Evolutionary conservation across 2,888 invertebrate genomes (phyloP), one percentile per base, ranked within the genome.

Genomic region (Tachystola acroxantha): DNA sequence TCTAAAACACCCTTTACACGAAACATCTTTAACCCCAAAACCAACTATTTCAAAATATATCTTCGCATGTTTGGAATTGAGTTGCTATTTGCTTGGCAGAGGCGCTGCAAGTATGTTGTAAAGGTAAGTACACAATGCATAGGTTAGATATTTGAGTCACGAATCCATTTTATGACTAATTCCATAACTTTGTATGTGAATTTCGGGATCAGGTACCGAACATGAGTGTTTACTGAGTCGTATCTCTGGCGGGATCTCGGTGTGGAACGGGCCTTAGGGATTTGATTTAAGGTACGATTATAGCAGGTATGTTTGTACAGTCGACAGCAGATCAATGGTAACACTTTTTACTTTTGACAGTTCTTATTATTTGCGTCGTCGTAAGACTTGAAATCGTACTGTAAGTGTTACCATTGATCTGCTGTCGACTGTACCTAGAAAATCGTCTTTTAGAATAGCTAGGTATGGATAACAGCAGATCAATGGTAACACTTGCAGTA

Each of bases 111-210:
- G 9, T 0, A 24, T 32, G 33, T 39, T 40, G 40, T 56, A 46
- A 40, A 36, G 34, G 30, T 34, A 41, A 13, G 26, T 16, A 35
- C 40, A 50, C 63, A 65, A 60, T 69, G 75, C 73, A 78, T 75
- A 79, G 74, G 82, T 80, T 85, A 79, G 78, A 78, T 80, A 86
- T 85, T 86, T 85, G 76, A 85, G 85, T 84, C 85, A 86, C 85
- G 85, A 75, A 80, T 73, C 76, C 82, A 82, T 86, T 86, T 86
- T 86, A 86, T 81, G 85, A 85, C 79, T 86, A 86, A 86, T 85
- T 86, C 84, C 84, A 86, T 86, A 86, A 86, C 85, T 86, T 81
- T 78, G 80, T 84, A 86, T 85, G 85, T 77, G 85, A 78, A 80
- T 81, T 78, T 75, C 65, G 78, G 81, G 80, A 80, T 79, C 81